Evolutionary conservation across 2,113 vertebrate species (phyloP), one percentile per base, ranked within the genome.

Genomic region (Daboia siamensis): DNA sequence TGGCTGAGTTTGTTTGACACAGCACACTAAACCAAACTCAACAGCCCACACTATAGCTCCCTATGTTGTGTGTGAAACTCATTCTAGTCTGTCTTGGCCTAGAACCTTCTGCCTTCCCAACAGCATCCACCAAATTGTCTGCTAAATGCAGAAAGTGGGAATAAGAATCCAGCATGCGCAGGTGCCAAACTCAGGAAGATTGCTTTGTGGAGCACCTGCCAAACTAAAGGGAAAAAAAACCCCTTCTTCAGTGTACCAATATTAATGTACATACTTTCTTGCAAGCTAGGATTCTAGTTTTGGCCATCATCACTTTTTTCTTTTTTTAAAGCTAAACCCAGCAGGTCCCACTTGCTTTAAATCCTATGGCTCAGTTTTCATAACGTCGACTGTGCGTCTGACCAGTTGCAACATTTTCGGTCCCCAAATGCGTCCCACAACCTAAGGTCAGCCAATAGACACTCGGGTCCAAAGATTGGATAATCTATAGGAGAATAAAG

Each of bases 211-310:
- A 74, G 17, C 51, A 13, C 3, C 51, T 87, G 15, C 1, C 0
- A 0, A 51, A 86, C 46, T 51, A 64, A n/a, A 7, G 0, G 3
- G 1, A 7, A 1, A 10, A 1, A 23, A 10, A 23, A 85, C 2
- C 2, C 2, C 4, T 5, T 26, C 12, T 33, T 44, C 54, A 44
- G 29, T 17, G 33, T 44, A 85, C 56, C 33, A 54, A 24, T 2
- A 6, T 46, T 13, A 3, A 1, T n/a, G 10, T 6, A 39, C 17
- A 54, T 26, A 23, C 88, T 54, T 54, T 23, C 48, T 46, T 52
- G 24, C 48, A 69, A 54, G 2, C 20, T n/a, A 69, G 4, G 17
- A 87, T 64, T 26, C n/a, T 69, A 52, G 52, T 64, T 54, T 29
- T 39, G 1, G 7, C 10, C 24, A 39, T n/a, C 5, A 26, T 12